Conservation (phyloP, 2,797 vertebrate genomes). For the Pteropus rufus region DNA sequence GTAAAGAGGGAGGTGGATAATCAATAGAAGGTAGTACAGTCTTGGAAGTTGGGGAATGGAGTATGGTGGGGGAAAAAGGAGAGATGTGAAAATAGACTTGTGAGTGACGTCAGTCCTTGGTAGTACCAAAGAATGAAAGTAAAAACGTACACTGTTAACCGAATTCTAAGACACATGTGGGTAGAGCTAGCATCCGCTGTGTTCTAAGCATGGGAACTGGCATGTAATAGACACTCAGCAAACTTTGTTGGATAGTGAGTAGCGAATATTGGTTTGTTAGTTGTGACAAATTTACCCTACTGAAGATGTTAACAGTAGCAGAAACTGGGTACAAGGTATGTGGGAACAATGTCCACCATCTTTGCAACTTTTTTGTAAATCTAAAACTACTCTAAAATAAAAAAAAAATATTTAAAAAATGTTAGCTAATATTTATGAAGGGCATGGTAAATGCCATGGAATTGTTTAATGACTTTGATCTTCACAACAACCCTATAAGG, state of each 20-base stretch:
- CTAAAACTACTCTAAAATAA: conserved; percentile 1
- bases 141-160: neutral
- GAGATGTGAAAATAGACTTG: neutral
- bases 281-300: neutral
- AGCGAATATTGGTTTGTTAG: neutral
- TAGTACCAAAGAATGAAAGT: neutral
- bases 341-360: neutral
- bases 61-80: neutral
- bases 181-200: neutral
- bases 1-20: neutral
- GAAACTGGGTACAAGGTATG: neutral
- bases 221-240: neutral
- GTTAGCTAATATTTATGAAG: neutral
- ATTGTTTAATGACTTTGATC: neutral
- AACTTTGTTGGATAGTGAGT: neutral
- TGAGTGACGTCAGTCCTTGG: neutral
- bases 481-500: neutral
- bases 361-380: neutral
- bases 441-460: neutral
- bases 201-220: neutral
- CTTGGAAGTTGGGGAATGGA: neutral
- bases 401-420: neutral
- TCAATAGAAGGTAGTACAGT: neutral
- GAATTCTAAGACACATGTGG: neutral
- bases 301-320: neutral